Conservation (phyloP, 2,888 invertebrate genomes). For the Eupithecia vulgata region DNA sequence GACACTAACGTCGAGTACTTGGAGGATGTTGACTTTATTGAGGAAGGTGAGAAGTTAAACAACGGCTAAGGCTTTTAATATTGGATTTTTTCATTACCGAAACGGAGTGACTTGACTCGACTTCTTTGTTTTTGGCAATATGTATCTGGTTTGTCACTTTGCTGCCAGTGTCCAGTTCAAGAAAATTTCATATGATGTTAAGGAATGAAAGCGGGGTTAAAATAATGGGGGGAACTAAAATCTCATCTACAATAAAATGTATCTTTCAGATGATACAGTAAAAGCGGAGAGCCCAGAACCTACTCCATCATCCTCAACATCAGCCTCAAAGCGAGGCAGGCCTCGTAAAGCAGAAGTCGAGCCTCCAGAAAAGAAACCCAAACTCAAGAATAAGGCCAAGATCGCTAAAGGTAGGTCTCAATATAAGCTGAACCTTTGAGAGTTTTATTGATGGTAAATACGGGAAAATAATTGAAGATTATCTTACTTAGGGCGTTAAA, state of each 20-base stretch:
- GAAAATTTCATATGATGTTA: too few relatives aligned
- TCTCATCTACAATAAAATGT: too few relatives aligned
- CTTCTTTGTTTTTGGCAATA: too few relatives aligned
- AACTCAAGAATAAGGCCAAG: conserved; percentile 52
- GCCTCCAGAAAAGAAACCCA: conserved; percentile 58
- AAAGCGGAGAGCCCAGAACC: conserved; percentile 49
- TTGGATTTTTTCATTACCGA: too few relatives aligned
- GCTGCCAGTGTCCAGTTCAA: too few relatives aligned
- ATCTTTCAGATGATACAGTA: conserved; percentile 51
- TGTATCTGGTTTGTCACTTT: too few relatives aligned
- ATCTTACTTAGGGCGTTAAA: too few relatives aligned
- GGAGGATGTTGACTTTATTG: conserved; percentile 66
- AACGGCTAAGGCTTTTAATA: too few relatives aligned
- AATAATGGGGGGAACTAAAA: too few relatives aligned
- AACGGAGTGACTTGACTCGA: too few relatives aligned
- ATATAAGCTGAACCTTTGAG: conserved; percentile 20
- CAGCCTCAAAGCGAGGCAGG: conserved; percentile 55
- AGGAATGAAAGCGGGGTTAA: too few relatives aligned
- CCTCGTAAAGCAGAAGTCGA: conserved; percentile 63
- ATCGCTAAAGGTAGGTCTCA: conserved; percentile 69
- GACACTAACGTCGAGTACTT: conserved; percentile 59
- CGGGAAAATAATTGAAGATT: not conserved
- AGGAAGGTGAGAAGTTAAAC: conserved; percentile 65
- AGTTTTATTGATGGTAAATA: not conserved
- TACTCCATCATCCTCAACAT: conserved; percentile 46